Base-by-base conservation (phyloP, 1,140 invertebrate species). In the Formica selysi region DNA sequence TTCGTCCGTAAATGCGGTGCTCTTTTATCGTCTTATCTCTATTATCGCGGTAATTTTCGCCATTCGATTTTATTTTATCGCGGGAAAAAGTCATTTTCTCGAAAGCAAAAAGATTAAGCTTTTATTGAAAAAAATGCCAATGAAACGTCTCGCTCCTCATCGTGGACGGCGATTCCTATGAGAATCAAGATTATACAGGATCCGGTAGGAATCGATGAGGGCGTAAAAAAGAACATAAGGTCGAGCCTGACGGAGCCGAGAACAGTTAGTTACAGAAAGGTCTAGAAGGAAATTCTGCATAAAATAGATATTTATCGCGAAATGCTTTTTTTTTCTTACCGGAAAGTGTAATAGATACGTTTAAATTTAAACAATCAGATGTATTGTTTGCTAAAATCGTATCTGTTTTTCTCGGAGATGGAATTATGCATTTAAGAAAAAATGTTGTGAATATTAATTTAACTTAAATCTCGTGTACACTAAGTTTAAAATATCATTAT, bases 41-140 rank as follows among this genome's bases (percentile, higher is more conserved):
- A 22, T 80, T 83, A 74, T 36, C 67, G 26, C 26, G 38, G 3
- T 19, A 29, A 19, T 76, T 54, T 48, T 51, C 26, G 26, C 29
- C 7, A 3, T 44, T 2, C 7, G 10, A 16, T 64, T 71, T 48
- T 74, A 83, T 83, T 73, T 83, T 83, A 44, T 71, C 78, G 51
- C 13, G 44, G 51, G 19, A 38, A 32, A 71, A 81, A 61, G 61
- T 73, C 65, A 36, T 44, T 81, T 59, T 22, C 26, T 3, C 54
- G 51, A 59, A 73, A 59, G 57, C 62, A 51, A 29, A 80, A 54
- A 13, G 11, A 4, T 10, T 51, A 26, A 32, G 26, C 26, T 81
- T 73, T 71, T 73, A 81, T 81, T 81, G 79, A 48, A 81, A 81
- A 51, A 81, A 73, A 29, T 73, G 51, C 38, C 79, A 59, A 81